Evolutionary conservation across 2,888 invertebrate species (phyloP).

Genomic region (Sminthurides aquaticus): DNA sequence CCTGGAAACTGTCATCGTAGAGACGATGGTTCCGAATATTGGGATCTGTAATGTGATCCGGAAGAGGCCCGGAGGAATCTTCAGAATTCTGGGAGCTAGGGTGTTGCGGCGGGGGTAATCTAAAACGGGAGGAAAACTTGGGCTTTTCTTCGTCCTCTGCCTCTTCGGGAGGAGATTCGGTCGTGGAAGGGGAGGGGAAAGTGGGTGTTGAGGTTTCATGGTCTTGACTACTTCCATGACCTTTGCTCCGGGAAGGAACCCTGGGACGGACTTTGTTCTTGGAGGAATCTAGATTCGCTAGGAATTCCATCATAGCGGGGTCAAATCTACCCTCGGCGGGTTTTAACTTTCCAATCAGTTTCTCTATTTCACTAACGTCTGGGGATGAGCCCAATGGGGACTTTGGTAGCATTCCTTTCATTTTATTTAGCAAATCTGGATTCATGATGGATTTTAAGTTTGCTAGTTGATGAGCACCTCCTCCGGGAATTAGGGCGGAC

Average conservation of each 20-base stretch:
- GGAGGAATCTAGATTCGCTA: slow-evolving; percentile 11
- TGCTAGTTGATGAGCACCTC: slow-evolving; percentile 1
- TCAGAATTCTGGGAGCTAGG: neutral
- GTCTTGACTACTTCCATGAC: neutral
- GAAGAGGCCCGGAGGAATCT: slow-evolving; percentile 4
- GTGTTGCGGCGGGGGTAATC: slow-evolving; percentile 15
- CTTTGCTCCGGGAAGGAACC: neutral
- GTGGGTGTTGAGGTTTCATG: neutral
- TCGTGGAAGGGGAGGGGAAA: neutral
- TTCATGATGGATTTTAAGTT: slow-evolving; percentile 25
- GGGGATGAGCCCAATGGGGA: slow-evolving; percentile 18
- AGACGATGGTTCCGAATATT: slow-evolving; percentile 41
- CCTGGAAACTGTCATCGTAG: slow-evolving; percentile 17
- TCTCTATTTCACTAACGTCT: slow-evolving; percentile 29
- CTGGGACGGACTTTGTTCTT: neutral
- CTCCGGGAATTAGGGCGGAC: slow-evolving; percentile 15
- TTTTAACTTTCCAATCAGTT: slow-evolving; percentile 33
- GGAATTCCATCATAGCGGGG: slow-evolving; percentile 33
- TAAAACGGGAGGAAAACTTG: slow-evolving; percentile 38
- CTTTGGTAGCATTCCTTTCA: slow-evolving; percentile 17
- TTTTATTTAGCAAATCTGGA: slow-evolving; percentile 25
- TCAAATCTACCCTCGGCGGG: slow-evolving; percentile 35
- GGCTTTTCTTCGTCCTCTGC: slow-evolving; percentile 7
- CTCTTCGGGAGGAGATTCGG: neutral
- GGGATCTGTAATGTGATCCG: slow-evolving; percentile 37